Percentiles rank a stretch among this genome's conserved stretches.
phyloP scores from a whole-genome alignment of 2,888 invertebrate genomes.

The Operophtera brumata region DNA sequence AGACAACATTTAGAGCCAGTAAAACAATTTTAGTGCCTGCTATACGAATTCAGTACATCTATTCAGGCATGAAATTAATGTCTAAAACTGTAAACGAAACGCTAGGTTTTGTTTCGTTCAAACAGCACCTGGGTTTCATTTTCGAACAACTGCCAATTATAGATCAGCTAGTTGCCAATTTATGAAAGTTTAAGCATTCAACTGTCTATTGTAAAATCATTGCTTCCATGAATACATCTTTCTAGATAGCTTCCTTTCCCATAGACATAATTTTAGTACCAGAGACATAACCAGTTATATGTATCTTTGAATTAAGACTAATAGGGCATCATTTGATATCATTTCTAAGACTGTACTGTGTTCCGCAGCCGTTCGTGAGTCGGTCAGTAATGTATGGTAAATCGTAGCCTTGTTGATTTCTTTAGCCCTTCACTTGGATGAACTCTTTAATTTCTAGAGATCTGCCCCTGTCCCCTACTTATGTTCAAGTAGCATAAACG shows the following conservation, averaged over 20 bases:
- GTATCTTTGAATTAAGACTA: no score
- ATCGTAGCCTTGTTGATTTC: no score
- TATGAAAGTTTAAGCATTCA: conserved; percentile 8
- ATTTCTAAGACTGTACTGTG: no score
- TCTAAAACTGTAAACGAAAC: conserved; percentile 23
- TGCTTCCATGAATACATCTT: no score
- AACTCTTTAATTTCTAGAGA: neutral
- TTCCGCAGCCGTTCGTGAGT: no score
- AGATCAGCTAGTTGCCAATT: neutral
- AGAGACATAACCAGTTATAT: neutral
- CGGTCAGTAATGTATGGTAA: no score
- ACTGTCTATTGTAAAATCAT: neutral
- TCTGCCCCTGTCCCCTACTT: neutral
- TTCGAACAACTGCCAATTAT: conserved; percentile 14
- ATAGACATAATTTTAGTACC: neutral
- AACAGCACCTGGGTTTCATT: neutral
- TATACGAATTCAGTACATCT: conserved; percentile 5
- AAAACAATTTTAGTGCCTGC: neutral
- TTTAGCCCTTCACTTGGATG: neutral
- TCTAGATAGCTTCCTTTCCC: neutral
- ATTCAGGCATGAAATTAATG: no score
- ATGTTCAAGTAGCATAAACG: conserved; percentile 20
- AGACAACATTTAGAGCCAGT: neutral
- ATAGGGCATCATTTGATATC: no score
- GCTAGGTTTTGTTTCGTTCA: conserved; percentile 14